A percentile compares a stretch with the other conserved stretches of the same genome.
Conservation (phyloP, 2,113 vertebrate genomes). For the Bambusicola thoracicus region DNA sequence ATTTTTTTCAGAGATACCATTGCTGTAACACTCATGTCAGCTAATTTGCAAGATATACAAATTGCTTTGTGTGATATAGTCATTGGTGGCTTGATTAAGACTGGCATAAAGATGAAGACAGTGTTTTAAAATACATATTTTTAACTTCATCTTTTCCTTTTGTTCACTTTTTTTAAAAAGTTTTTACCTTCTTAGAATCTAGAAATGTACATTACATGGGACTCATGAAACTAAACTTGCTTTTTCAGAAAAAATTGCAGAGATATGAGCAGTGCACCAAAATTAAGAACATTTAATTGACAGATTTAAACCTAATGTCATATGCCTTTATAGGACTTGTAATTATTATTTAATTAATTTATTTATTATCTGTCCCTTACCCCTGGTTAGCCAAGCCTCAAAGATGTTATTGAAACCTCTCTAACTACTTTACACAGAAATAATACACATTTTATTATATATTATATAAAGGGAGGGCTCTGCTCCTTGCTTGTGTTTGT, state of each 20-base stretch:
- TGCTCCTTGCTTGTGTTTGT: neutral
- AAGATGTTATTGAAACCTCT: fast-evolving
- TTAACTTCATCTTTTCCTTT: neutral
- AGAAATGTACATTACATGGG: neutral
- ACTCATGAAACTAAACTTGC: neutral
- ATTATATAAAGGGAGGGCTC: neutral
- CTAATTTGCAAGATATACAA: neutral
- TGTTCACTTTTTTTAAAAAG: too few relatives aligned
- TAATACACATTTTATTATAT: neutral
- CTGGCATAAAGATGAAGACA: neutral
- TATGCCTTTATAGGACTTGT: neutral
- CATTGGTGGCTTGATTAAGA: neutral
- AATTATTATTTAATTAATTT: too few relatives aligned
- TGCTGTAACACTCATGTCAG: neutral
- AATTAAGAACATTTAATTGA: neutral
- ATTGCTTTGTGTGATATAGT: neutral
- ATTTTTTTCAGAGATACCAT: neutral
- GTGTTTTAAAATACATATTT: neutral
- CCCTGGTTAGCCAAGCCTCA: neutral
- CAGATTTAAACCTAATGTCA: neutral
- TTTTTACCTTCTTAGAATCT: neutral
- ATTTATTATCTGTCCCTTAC: neutral
- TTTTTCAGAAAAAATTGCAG: neutral
- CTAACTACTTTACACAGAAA: fast-evolving
- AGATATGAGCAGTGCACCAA: neutral